A percentile compares a stretch with the other conserved stretches of the same genome.
Evolutionary conservation across 2,113 vertebrate species (phyloP).

Genomic region (Tichodroma muraria): DNA sequence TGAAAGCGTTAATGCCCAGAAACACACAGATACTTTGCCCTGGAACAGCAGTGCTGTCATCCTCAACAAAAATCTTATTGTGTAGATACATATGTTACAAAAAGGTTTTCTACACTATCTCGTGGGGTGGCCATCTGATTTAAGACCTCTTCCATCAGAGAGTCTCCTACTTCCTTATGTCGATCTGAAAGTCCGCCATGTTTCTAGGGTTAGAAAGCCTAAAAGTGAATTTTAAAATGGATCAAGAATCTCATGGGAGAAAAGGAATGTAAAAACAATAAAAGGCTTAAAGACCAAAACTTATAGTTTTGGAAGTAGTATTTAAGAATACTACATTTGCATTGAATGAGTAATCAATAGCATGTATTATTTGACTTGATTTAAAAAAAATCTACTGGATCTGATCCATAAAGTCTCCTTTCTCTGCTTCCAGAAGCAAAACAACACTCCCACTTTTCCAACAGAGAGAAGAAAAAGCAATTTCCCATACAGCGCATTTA

Average conservation of each 20-base stretch:
- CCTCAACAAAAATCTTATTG: background rate
- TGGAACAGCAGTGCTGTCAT: background rate
- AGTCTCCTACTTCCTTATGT: background rate
- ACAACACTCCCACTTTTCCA: background rate
- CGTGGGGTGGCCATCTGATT: fast-evolving
- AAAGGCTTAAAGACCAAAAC: background rate
- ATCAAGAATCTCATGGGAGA: background rate
- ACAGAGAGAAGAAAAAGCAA: background rate
- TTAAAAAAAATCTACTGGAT: background rate
- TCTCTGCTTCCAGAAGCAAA: background rate
- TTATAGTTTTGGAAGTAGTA: background rate
- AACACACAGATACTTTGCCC: background rate
- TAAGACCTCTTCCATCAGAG: background rate
- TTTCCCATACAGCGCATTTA: background rate
- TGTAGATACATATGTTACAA: background rate
- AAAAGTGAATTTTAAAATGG: background rate
- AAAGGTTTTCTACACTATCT: background rate
- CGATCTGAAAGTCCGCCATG: background rate
- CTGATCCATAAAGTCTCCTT: background rate
- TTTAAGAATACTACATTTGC: background rate
- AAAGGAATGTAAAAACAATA: background rate
- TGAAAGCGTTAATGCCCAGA: background rate
- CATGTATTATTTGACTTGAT: background rate
- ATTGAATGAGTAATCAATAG: background rate
- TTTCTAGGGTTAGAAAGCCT: background rate